Base-by-base conservation (phyloP, 2,113 vertebrate species). In the Plectropomus leopardus region DNA sequence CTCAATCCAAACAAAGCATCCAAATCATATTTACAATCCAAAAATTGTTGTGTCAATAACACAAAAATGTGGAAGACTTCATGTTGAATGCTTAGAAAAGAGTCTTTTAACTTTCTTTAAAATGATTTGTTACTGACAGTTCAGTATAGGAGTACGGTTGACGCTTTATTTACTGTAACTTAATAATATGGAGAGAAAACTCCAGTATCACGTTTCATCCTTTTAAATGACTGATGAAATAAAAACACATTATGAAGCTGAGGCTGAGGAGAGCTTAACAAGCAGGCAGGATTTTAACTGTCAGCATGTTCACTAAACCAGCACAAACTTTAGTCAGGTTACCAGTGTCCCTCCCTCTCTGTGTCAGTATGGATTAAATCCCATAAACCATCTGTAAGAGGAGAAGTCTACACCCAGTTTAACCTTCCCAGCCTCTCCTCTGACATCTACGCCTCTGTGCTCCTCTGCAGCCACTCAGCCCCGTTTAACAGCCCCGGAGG, bases 301-400 rank as follows among this genome's bases (percentile, higher is more conserved):
- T 34, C 65, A 42, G 9, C 17, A 5, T 21, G 32, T 44, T 19
- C 36, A 30, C 8, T 23, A 23, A n/a, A 57, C 16, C 19, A 30
- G 67, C 5, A 4, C 5, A 30, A 9, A 28, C 7, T 63, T 6
- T 2, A 3, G 17, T 45, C 61, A 28, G 7, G 26, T 65, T 47
- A 14, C 42, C 13, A 3, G 3, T 3, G 6, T 10, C 4, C 32
- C 4, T 45, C 44, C 44, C 0, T 11, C 50, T 45, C 9, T 26
- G 36, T 71, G 8, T 78, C 59, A 4, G n/a, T 13, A 19, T 19
- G 26, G 23, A 16, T 70, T 36, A n/a, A 40, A 79, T 57, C 76
- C 19, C 17, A 24, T 32, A 1, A 61, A 32, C 7, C 34, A 17
- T 50, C 45, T 60, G 70, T 10, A 61, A 53, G 36, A 19, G 5